Evolutionary conservation across 2,113 vertebrate genomes (phyloP).

Genomic region (Passer montanus): DNA sequence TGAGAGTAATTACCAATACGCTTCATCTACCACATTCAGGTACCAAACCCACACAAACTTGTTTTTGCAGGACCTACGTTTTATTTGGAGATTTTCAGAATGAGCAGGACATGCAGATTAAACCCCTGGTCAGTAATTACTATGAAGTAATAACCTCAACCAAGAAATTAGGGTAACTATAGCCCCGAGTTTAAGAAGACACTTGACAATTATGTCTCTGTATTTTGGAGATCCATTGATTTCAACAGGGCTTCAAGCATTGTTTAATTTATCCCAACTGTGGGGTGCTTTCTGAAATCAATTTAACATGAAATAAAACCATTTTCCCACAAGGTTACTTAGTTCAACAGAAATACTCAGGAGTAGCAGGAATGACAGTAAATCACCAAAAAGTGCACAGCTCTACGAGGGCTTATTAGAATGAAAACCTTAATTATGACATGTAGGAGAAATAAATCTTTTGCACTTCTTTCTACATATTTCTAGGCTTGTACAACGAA

Average conservation of each 20-base stretch:
- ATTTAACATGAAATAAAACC: background rate
- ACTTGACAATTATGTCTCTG: background rate
- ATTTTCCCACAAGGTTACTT: background rate
- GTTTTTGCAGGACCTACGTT: background rate
- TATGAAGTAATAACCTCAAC: background rate
- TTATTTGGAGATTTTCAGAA: background rate
- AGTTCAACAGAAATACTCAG: background rate
- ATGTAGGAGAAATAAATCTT: background rate
- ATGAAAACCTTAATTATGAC: background rate
- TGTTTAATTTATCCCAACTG: background rate
- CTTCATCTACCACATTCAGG: background rate
- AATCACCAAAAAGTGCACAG: background rate
- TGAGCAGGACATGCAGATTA: background rate
- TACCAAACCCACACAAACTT: background rate
- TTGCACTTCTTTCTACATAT: background rate
- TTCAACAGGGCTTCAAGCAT: background rate
- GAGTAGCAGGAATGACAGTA: background rate
- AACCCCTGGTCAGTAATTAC: background rate
- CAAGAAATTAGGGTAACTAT: background rate
- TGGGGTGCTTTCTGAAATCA: conserved; percentile 5
- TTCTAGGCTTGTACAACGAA: background rate
- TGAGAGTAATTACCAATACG: background rate
- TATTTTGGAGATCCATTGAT: background rate
- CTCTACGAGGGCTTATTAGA: background rate
- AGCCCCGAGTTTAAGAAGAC: background rate